These are phyloP conservation scores for Apostichopus parvimensis DNA, from an alignment of 35 echinoderm and acorn worm genomes.

Conservation along the genomic window DNA sequence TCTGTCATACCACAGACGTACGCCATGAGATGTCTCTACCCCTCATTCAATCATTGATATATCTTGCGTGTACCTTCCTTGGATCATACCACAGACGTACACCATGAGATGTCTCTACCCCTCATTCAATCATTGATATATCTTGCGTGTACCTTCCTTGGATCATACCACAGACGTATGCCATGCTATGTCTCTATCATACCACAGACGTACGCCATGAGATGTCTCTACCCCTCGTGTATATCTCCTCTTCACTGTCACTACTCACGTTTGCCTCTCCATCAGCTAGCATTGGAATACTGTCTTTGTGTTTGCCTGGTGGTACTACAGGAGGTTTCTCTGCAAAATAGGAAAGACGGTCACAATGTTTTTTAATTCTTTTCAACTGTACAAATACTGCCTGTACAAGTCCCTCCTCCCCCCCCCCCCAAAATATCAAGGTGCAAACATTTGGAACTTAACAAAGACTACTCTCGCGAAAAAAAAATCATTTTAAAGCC, in stretches of 20 bases:
- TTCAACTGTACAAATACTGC: too few species aligned
- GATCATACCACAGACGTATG: too few species aligned
- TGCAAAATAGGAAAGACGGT: not conserved
- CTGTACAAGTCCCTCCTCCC: too few species aligned
- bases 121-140: not conserved
- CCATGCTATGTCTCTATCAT: not conserved
- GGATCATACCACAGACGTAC: too few species aligned
- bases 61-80: too few species aligned
- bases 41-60: not conserved
- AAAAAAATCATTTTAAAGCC: too few species aligned
- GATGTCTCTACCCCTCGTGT: not conserved
- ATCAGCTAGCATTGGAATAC: slow-evolving; percentile 23
- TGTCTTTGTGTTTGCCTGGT: not conserved
- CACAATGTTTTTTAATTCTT: too few species aligned
- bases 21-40: slow-evolving; percentile 1
- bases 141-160: too few species aligned
- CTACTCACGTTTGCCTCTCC: slow-evolving; percentile 42
- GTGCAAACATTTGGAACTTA: too few species aligned
- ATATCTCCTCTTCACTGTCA: slow-evolving; percentile 24
- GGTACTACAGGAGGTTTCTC: not conserved
- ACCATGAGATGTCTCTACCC: not conserved
- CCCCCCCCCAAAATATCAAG: too few species aligned
- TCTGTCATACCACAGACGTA: not conserved
- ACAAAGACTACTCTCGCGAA: too few species aligned
- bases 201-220: not conserved